These are phyloP conservation scores for Ctenodactylus gundi DNA, from an alignment of 2,113 vertebrate species.

Conservation along the genomic window DNA sequence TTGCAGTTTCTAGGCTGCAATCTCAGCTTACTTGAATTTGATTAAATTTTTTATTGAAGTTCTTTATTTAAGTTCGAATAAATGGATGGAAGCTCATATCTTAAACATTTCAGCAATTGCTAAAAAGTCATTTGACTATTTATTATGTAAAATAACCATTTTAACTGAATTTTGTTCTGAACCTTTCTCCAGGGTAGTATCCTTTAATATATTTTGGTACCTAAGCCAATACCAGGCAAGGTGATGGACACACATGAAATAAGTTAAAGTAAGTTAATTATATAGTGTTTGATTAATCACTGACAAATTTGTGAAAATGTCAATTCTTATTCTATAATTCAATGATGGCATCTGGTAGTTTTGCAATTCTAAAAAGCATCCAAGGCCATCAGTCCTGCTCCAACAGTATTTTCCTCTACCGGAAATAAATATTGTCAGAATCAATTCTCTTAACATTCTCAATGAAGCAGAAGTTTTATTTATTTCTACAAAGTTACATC, in stretches of 20 bases:
- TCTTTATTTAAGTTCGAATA: background rate
- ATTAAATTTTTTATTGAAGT: background rate
- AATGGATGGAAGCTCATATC: background rate
- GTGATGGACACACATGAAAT: background rate
- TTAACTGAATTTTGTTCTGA: background rate
- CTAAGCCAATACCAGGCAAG: background rate
- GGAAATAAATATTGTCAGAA: background rate
- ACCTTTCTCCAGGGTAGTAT: background rate
- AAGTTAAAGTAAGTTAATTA: background rate
- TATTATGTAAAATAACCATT: background rate
- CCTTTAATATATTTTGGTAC: background rate
- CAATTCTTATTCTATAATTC: background rate
- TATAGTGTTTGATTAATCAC: background rate
- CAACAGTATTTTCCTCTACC: background rate
- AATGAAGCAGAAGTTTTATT: no score
- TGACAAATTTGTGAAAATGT: background rate
- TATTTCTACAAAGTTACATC: background rate
- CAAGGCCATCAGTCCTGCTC: fast-evolving
- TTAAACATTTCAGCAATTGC: background rate
- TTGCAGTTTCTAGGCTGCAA: background rate
- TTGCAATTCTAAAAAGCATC: background rate
- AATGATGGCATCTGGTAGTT: background rate
- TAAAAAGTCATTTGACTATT: background rate
- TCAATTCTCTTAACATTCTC: background rate
- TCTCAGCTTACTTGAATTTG: background rate